phyloP scores from a whole-genome alignment of 2,113 vertebrate genomes.

The Lanius ludovicianus region DNA sequence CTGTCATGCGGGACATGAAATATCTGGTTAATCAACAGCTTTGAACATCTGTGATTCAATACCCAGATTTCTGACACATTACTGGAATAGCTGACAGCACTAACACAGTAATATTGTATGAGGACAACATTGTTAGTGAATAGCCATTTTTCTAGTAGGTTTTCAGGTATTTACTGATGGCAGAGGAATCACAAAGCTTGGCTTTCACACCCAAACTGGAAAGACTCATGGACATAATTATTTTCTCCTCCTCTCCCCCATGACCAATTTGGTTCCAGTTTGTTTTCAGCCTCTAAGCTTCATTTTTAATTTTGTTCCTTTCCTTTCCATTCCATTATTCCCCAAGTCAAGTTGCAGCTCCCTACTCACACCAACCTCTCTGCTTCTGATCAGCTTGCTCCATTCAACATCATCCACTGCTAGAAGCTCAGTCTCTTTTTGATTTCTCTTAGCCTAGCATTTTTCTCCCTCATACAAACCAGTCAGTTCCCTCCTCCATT shows the following conservation, averaged over 20 bases:
- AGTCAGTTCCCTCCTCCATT: neutral
- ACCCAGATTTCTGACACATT: neutral
- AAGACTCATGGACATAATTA: neutral
- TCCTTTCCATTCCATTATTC: neutral
- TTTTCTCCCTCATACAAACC: neutral
- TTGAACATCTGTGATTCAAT: slow-evolving; percentile 10
- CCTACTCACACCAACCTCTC: neutral
- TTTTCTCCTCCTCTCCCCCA: neutral
- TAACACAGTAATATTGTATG: neutral
- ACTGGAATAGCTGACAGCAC: neutral
- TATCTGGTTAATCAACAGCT: slow-evolving; percentile 28
- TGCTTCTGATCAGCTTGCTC: neutral
- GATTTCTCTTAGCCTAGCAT: neutral
- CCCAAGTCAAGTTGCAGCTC: neutral
- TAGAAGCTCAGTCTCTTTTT: neutral
- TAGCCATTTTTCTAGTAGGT: neutral
- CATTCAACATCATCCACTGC: neutral
- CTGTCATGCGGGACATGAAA: neutral
- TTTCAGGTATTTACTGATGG: neutral
- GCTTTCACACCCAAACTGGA: neutral
- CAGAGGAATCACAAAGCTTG: neutral
- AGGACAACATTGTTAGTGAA: neutral
- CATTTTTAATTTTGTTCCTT: neutral
- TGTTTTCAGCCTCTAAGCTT: neutral
- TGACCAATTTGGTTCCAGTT: neutral